Evolutionary conservation across 2,888 invertebrate species (phyloP).

Genomic region (Teleiodes luculella): DNA sequence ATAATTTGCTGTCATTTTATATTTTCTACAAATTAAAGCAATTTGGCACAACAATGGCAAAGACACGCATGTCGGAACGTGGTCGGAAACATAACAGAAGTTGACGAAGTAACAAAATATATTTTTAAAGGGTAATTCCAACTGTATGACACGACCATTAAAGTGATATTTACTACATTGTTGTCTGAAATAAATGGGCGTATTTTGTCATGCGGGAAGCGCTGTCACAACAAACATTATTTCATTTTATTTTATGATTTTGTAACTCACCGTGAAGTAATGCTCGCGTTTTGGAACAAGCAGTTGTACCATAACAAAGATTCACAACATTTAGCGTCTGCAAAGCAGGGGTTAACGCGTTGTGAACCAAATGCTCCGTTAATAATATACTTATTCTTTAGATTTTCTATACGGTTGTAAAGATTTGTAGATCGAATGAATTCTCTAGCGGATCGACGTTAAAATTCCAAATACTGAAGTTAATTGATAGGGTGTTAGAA

Average conservation of each 20-base stretch:
- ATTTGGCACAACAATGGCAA: slow-evolving; percentile 7
- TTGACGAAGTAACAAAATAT: slow-evolving; percentile 36
- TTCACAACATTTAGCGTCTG: slow-evolving; percentile 40
- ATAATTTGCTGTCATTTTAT: no score
- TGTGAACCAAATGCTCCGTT: slow-evolving; percentile 42
- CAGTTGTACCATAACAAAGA: slow-evolving; percentile 53
- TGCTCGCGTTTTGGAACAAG: slow-evolving; percentile 57
- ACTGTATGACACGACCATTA: slow-evolving; percentile 63
- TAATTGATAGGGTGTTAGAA: slow-evolving; percentile 14
- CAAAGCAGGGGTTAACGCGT: slow-evolving; percentile 38
- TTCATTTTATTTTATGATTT: slow-evolving; percentile 71
- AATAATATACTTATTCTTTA: slow-evolving; percentile 38
- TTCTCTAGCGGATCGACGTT: not conserved
- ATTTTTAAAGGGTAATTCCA: slow-evolving; percentile 60
- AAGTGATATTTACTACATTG: slow-evolving; percentile 70
- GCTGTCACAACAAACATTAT: slow-evolving; percentile 76
- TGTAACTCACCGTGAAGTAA: slow-evolving; percentile 68
- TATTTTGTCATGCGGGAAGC: slow-evolving; percentile 71
- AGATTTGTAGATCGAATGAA: not conserved
- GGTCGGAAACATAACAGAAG: slow-evolving; percentile 27
- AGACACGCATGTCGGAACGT: slow-evolving; percentile 12
- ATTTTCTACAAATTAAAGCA: not conserved
- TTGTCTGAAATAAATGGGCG: slow-evolving; percentile 68
- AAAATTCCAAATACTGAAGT: slow-evolving; percentile 12
- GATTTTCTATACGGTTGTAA: slow-evolving; percentile 26